Percentiles rank a stretch among this genome's conserved stretches.
phyloP scores from a whole-genome alignment of 2,888 invertebrate species.

The Xestia c-nigrum region DNA sequence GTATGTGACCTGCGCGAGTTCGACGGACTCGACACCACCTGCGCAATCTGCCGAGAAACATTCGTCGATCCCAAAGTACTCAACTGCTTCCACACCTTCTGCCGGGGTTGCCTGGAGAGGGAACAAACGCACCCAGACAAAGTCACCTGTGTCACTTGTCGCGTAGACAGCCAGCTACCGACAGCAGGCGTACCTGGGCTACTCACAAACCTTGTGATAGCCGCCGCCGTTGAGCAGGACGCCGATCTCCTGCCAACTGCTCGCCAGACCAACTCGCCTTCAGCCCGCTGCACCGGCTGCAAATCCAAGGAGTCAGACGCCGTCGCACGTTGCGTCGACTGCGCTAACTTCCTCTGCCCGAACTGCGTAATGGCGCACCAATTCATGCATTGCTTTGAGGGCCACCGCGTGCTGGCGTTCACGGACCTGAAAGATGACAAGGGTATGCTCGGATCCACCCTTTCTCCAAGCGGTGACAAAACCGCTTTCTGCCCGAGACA shows the following conservation, averaged over 20 bases:
- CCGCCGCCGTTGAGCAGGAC: slow-evolving; percentile 90
- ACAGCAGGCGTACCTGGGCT: slow-evolving; percentile 92
- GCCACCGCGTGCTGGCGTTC: slow-evolving; percentile 96
- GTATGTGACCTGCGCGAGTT: slow-evolving; percentile 93
- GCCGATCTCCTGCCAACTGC: slow-evolving; percentile 87
- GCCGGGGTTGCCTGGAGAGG: slow-evolving; percentile 95
- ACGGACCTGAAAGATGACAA: slow-evolving; percentile 92
- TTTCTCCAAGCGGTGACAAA: slow-evolving; percentile 91
- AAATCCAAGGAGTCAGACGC: slow-evolving; percentile 98
- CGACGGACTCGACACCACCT: slow-evolving; percentile 91
- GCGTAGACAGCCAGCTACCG: slow-evolving; percentile 89
- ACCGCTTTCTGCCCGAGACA: slow-evolving; percentile 96
- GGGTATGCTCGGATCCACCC: slow-evolving; percentile 87
- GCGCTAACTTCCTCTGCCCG: slow-evolving; percentile 98
- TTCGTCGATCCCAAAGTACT: slow-evolving; percentile 94
- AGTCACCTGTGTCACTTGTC: slow-evolving; percentile 93
- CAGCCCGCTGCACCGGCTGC: slow-evolving; percentile 97
- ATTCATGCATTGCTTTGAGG: slow-evolving; percentile 99
- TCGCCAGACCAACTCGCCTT: slow-evolving; percentile 86
- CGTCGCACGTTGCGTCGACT: slow-evolving; percentile 98
- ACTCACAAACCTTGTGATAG: slow-evolving; percentile 92
- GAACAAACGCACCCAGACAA: slow-evolving; percentile 93
- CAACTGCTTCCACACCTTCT: slow-evolving; percentile 96
- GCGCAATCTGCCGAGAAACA: slow-evolving; percentile 94
- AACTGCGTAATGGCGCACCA: slow-evolving; percentile 99